Conservation (phyloP, 2,888 invertebrate species). For the Sicus ferrugineus region DNA sequence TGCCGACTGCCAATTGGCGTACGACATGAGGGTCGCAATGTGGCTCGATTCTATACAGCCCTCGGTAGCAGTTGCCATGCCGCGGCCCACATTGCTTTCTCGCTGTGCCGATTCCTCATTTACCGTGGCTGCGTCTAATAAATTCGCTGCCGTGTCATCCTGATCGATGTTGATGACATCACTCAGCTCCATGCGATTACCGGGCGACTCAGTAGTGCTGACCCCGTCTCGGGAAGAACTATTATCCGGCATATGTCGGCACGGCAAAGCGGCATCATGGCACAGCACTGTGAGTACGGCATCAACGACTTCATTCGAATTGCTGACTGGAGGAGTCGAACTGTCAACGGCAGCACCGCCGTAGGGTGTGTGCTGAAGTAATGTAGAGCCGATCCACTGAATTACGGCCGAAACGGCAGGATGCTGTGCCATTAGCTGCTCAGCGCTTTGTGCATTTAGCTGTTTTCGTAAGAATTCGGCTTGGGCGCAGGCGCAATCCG, state of each 20-base stretch:
- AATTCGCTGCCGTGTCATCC: constrained; percentile 53
- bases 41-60: constrained; percentile 75
- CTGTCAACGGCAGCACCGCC: constrained; percentile 34
- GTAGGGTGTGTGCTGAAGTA: constrained; percentile 72
- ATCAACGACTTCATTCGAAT: constrained; percentile 75
- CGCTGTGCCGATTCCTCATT: constrained; percentile 31
- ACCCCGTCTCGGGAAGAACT: neutral
- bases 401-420: constrained; percentile 77
- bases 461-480: constrained; percentile 67
- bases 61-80: constrained; percentile 49
- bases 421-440: constrained; percentile 73
- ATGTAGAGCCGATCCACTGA: constrained; percentile 70
- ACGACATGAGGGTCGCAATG: constrained; percentile 80
- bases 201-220: constrained; percentile 42
- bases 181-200: constrained; percentile 55
- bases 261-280: constrained; percentile 83
- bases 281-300: constrained; percentile 82
- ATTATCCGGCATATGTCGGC: constrained; percentile 62
- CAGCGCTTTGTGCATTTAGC: constrained; percentile 67
- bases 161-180: constrained; percentile 65
- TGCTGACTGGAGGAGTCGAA: constrained; percentile 61
- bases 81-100: constrained; percentile 59
- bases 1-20: constrained; percentile 81
- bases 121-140: constrained; percentile 11
- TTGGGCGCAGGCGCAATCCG: constrained; percentile 79